Evolutionary conservation across 30 jellyfish, hydroid and myxozoan genomes (phyloP), one percentile per base, ranked within the genome.

Genomic region (Cassiopea xamachana): DNA sequence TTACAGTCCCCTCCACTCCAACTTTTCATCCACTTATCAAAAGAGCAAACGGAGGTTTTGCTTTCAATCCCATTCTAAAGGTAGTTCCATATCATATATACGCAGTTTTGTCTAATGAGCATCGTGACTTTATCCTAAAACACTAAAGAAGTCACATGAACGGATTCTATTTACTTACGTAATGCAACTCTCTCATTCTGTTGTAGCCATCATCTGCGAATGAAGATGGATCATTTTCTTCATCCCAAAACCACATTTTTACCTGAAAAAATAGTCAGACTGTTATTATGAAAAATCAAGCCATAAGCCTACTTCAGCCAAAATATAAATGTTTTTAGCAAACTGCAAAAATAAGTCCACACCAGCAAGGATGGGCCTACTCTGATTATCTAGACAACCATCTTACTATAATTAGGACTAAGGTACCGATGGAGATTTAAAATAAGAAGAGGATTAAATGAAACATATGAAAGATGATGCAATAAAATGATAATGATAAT

Each of bases 151-250:
- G 74, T 2, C 74, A 64, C 15, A 64, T 64, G 74, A 55, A 55
- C 7, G 64, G 12, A 55, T 55, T 6, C 10, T 64, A 2, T 64
- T 4, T 47, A 74, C 93, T 70, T 73, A 88, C 95, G 4, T 73
- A 79, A 71, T 79, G 95, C 3, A 88, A 81, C 49, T 88, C 95
- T 51, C 79, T 88, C 10, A 88, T 80, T 27, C 95, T 70, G 90
- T 88, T 88, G 83, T 88, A 88, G 60, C 95, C 95, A 73, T 88
- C 95, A 13, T 82, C 86, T 48, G 95, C 90, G 62, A 2, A 79
- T 16, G 95, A 79, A 43, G 64, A 55, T 8, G 85, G 73, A 51
- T 79, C 95, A 60, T 88, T 67, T 49, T 90, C 93, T 19, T 82
- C 97, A 15, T 82, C 90, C 8, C 83, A 64, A 83, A 90, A 90